Base-by-base conservation (phyloP, 2,797 vertebrate genomes). In the Danio choprae region DNA sequence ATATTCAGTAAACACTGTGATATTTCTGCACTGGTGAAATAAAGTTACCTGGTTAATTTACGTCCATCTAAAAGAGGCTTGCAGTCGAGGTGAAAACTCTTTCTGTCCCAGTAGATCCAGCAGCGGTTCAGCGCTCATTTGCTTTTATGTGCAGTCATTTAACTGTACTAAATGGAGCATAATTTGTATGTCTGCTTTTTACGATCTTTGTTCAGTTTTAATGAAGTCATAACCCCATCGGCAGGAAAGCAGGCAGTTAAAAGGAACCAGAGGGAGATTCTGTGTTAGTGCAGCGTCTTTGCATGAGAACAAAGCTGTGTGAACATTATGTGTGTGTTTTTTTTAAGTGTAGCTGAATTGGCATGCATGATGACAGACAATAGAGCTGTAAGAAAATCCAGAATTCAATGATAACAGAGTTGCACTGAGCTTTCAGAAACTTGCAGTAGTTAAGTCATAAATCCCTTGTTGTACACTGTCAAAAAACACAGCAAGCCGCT, bases 181-280 rank as follows among this genome's bases (percentile, higher is more conserved):
- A 72, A 86, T 89, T 85, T 88, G 55, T 83, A 63, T 85, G 83
- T 85, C 79, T 84, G 75, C 51, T 62, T 72, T 72, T 87, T 82
- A 78, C 63, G 60, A 86, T 89, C 75, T 86, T 85, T 79, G 72
- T 84, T 83, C 55, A 86, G 36, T 87, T 88, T 90, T 87, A 87
- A 89, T 88, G 83, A 88, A 91, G 82, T 87, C 80, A 81, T 84
- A 87, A 86, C 83, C 88, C 85, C 77, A 87, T 85, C 62, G 64
- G 78, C 67, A 69, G 70, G 78, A 78, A 75, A 74, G 71, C 22
- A 84, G 44, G 74, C 81, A 84, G 83, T 65, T 74, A 75, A 74
- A 83, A 77, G 9, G 40, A 87, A 82, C 84, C 73, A 71, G 81
- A 63, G 1, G 6, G 63, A 85, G 74, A 81, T 79, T 81, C 53